phyloP scores from a whole-genome alignment of 2,797 vertebrate genomes.

The Amazonetta brasiliensis region DNA sequence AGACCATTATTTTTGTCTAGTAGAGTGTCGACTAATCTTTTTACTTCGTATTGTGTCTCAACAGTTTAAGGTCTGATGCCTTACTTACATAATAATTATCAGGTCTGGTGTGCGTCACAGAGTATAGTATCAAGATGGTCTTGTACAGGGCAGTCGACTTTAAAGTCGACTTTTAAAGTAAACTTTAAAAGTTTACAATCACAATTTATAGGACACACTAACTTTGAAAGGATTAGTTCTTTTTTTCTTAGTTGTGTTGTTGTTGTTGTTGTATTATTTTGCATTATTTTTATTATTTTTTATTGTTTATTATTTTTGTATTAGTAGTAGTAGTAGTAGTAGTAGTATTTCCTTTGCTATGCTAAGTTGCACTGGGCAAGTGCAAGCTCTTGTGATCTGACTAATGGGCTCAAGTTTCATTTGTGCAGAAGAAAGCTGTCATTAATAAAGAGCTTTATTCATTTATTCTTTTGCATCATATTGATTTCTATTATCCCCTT shows the following conservation, averaged over 20 bases:
- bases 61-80: background rate
- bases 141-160: background rate
- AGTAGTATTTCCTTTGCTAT: background rate
- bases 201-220: background rate
- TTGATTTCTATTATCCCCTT: constrained; percentile 25
- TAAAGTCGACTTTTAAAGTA: background rate
- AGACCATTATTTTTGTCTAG: background rate
- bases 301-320: background rate
- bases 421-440: background rate
- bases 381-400: background rate
- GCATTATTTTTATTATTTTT: background rate
- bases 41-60: background rate
- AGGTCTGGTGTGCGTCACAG: background rate
- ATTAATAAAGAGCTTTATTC: constrained; percentile 22
- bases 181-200: background rate
- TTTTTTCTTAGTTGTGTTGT: background rate
- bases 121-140: background rate
- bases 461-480: constrained; percentile 31
- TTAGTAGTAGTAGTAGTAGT: too few relatives aligned
- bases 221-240: background rate
- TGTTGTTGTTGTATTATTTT: too few relatives aligned
- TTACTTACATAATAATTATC: background rate
- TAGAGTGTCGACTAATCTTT: background rate
- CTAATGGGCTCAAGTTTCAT: background rate
- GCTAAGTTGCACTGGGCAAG: background rate